These are phyloP conservation scores for Origma solitaria DNA, from an alignment of 2,113 vertebrate species.

Conservation along the genomic window DNA sequence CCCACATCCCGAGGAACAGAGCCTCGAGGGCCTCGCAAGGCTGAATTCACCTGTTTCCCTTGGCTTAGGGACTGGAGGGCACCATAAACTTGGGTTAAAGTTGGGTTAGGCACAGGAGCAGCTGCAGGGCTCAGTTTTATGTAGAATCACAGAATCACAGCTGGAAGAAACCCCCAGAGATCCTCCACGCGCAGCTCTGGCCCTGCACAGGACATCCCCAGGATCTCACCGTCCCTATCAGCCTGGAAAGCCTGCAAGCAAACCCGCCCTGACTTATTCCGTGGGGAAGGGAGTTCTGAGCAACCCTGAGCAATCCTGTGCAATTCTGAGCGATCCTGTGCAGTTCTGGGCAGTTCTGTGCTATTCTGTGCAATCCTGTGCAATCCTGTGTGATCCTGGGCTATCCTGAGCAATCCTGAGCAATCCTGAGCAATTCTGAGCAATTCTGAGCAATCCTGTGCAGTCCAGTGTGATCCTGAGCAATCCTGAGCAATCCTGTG, in stretches of 20 bases:
- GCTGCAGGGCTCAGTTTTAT: neutral
- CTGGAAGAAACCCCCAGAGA: neutral
- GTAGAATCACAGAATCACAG: accelerated
- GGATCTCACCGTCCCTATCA: no score
- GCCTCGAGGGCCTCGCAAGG: neutral
- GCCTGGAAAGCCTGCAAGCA: neutral
- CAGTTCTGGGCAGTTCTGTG: no score
- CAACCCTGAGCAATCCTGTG: neutral
- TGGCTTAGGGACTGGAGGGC: neutral
- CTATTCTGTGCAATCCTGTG: no score
- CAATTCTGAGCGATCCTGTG: no score
- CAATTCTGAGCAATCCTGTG: no score
- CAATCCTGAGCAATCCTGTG: accelerated
- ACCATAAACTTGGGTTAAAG: neutral
- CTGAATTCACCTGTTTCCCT: neutral
- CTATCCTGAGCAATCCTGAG: no score
- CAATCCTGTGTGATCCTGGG: no score
- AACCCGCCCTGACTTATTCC: neutral
- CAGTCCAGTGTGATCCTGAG: no score
- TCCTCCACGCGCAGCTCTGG: neutral
- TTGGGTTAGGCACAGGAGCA: neutral
- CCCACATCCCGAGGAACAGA: neutral
- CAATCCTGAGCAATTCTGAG: no score
- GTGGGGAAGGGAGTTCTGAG: no score
- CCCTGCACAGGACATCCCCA: neutral